Evolutionary conservation across 2,797 vertebrate genomes (phyloP).

Genomic region (Phoeniculus purpureus): DNA sequence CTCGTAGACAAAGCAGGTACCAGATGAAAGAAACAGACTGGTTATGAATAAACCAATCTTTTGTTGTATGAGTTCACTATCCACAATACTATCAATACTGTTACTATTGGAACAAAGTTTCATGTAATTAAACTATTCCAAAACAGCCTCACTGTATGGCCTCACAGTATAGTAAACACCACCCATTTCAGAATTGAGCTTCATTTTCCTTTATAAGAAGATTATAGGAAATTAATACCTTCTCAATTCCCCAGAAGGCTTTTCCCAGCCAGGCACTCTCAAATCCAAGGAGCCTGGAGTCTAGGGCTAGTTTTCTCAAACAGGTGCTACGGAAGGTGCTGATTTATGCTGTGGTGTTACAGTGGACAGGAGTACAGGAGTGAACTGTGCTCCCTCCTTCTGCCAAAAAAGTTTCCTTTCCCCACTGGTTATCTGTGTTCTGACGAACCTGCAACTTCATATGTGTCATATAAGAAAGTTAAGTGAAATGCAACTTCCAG

Average conservation of each 20-base stretch:
- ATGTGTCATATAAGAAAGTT: neutral
- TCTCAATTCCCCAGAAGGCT: neutral
- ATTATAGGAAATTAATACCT: conserved; percentile 6
- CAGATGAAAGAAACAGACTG: neutral
- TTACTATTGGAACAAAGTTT: neutral
- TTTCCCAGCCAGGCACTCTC: neutral
- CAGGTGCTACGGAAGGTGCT: neutral
- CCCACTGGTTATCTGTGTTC: neutral
- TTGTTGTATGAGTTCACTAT: neutral
- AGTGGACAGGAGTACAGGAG: neutral
- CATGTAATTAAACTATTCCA: neutral
- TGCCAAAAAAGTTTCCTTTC: neutral
- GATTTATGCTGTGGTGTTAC: neutral
- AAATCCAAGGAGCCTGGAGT: neutral
- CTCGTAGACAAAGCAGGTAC: neutral
- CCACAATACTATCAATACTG: too few species aligned
- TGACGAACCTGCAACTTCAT: neutral
- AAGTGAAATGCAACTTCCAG: neutral
- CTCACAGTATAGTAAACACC: fast-evolving
- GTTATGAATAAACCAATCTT: neutral
- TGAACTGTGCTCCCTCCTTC: neutral
- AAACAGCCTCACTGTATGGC: neutral
- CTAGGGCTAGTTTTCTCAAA: neutral
- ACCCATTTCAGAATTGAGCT: neutral
- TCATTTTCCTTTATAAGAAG: conserved; percentile 6